These are phyloP conservation scores for Drosophila nr. perissopoda DNA, from an alignment of 2,888 invertebrate genomes.

Conservation along the genomic window DNA sequence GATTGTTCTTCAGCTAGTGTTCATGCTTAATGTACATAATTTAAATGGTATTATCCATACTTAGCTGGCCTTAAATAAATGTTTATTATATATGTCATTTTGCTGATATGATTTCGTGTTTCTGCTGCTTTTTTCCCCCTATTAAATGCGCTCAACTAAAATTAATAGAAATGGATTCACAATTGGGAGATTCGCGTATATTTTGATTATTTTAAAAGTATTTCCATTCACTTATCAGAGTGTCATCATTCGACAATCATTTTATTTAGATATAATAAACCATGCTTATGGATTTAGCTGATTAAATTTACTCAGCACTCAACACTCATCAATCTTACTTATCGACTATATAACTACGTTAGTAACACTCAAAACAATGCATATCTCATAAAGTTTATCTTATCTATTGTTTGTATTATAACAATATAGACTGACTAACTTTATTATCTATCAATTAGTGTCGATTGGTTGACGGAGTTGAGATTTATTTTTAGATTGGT, in stretches of 20 bases:
- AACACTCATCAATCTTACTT: constrained; percentile 29
- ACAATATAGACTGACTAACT: constrained; percentile 3
- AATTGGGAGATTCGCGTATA: background rate
- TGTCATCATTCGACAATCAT: constrained; percentile 26
- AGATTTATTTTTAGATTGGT: background rate
- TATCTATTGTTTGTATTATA: constrained; percentile 19
- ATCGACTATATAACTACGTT: constrained; percentile 29
- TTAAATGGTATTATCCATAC: background rate
- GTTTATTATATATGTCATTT: background rate
- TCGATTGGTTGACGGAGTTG: background rate
- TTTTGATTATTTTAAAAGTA: background rate
- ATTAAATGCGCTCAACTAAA: background rate
- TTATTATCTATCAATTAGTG: constrained; percentile 20
- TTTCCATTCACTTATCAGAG: constrained; percentile 10
- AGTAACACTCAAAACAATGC: constrained; percentile 8
- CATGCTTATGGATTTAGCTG: constrained; percentile 26
- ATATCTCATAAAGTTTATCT: constrained; percentile 21
- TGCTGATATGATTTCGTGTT: background rate
- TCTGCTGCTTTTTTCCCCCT: background rate
- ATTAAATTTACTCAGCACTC: constrained; percentile 23
- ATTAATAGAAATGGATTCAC: background rate
- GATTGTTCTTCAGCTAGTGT: background rate
- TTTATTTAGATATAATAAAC: constrained; percentile 31
- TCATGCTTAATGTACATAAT: background rate
- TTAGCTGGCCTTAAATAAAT: background rate